These are phyloP conservation scores for Aphelocoma californica DNA, from an alignment of 2,797 vertebrate species.

Conservation along the genomic window DNA sequence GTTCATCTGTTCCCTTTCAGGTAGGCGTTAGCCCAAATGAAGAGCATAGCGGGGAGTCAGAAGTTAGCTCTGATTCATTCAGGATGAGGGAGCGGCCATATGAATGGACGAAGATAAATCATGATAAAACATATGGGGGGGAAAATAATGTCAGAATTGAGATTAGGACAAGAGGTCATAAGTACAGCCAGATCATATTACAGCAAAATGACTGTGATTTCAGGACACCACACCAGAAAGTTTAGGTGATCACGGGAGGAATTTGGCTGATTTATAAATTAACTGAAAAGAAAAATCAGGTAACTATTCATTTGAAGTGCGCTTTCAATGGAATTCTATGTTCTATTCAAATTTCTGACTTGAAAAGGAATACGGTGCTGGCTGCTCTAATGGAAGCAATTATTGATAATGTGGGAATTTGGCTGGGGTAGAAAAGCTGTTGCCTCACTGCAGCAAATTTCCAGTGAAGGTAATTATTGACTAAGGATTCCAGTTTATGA, in stretches of 20 bases:
- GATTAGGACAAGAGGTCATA: background rate
- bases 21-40: background rate
- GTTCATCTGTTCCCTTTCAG: background rate
- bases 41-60: background rate
- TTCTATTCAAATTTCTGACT: background rate
- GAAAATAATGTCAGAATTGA: background rate
- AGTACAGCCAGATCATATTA: background rate
- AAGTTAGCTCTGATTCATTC: background rate
- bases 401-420: background rate
- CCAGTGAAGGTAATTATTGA: background rate
- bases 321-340: background rate
- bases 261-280: constrained; percentile 15
- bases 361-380: background rate
- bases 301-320: background rate
- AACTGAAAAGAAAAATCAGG: constrained; percentile 2
- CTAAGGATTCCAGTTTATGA: background rate
- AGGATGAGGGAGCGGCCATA: background rate
- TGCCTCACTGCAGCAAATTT: background rate
- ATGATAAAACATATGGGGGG: background rate
- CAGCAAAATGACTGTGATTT: background rate
- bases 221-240: background rate
- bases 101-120: background rate
- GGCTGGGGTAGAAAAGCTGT: background rate
- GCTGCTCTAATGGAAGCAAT: background rate
- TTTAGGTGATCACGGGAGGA: background rate